Evolutionary conservation across 2,113 vertebrate genomes (phyloP).

Genomic region (Origma solitaria): DNA sequence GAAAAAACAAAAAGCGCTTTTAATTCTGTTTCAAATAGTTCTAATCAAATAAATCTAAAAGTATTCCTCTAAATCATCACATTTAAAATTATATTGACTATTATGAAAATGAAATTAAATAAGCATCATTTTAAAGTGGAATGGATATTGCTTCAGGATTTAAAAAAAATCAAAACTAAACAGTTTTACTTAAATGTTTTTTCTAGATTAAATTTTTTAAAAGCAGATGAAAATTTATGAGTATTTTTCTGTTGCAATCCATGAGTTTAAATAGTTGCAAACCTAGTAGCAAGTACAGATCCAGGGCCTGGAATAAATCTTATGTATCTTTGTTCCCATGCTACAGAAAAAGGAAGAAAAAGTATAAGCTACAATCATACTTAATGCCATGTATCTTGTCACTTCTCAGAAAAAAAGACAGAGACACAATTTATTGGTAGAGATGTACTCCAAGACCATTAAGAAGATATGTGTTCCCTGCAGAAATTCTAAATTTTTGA

Average conservation of each 20-base stretch:
- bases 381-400: background rate
- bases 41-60: background rate
- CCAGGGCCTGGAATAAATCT: background rate
- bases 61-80: background rate
- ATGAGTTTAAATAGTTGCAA: background rate
- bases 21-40: background rate
- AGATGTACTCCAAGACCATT: background rate
- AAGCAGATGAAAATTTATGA: background rate
- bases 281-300: background rate
- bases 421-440: background rate
- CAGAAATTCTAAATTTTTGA: background rate
- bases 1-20: background rate
- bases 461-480: rapidly evolving
- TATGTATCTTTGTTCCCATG: background rate
- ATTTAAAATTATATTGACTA: background rate
- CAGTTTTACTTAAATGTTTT: background rate
- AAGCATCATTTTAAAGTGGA: background rate
- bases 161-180: background rate
- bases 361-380: background rate
- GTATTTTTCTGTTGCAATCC: background rate
- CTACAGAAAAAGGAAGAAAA: background rate
- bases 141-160: background rate
- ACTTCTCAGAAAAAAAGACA: background rate
- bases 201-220: background rate
- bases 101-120: background rate